phyloP scores from a whole-genome alignment of 2,888 invertebrate species.

The Conops quadrifasciatus region DNA sequence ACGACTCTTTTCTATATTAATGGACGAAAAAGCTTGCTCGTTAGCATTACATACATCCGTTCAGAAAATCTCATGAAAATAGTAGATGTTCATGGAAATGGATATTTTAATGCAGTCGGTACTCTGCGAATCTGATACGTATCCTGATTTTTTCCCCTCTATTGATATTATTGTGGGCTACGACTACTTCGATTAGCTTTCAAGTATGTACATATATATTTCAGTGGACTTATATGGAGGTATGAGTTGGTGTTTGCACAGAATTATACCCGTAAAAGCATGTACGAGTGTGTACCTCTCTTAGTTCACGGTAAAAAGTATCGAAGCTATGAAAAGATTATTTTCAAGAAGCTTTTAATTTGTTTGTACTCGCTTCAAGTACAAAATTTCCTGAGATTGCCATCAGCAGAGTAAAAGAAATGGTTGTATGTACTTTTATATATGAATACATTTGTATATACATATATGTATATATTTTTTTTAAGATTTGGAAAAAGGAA shows the following conservation, averaged over 20 bases:
- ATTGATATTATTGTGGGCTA: neutral
- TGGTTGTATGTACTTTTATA: neutral
- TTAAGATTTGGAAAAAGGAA: neutral
- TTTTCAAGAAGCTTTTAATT: conserved; percentile 31
- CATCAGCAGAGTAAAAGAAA: neutral
- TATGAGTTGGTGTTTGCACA: too few species aligned
- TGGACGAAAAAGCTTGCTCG: conserved; percentile 2
- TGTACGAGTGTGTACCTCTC: neutral
- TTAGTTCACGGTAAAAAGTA: conserved; percentile 16
- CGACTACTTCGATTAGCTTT: conserved; percentile 25
- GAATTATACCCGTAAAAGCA: neutral
- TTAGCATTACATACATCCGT: conserved; percentile 19
- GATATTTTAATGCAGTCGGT: conserved; percentile 30
- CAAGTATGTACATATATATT: neutral
- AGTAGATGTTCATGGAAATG: conserved; percentile 33
- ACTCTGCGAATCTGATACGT: neutral
- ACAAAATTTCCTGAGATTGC: neutral
- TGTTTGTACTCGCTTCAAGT: neutral
- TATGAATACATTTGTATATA: too few species aligned
- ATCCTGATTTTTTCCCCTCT: neutral
- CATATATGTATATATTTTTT: neutral
- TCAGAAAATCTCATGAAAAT: conserved; percentile 28
- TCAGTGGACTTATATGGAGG: too few species aligned
- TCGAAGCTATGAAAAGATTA: conserved; percentile 22
- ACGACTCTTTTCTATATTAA: neutral